Conservation (phyloP, 2,113 vertebrate species). For the Siniperca chuatsi region DNA sequence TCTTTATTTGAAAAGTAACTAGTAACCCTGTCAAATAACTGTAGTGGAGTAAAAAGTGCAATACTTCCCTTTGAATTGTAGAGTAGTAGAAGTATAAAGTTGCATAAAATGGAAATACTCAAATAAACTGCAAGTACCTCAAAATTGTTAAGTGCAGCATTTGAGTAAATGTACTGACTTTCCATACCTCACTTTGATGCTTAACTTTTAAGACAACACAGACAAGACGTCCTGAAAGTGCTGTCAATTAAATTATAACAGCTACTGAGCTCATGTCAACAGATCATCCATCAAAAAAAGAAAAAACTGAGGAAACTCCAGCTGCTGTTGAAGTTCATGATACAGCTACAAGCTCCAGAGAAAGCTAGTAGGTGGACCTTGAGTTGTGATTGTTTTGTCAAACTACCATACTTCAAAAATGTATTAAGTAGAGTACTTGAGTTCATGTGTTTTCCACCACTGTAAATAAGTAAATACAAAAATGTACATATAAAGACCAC, state of each 20-base stretch:
- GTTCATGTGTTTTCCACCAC: conserved; percentile 7
- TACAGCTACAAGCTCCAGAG: neutral
- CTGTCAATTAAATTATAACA: neutral
- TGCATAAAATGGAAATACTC: neutral
- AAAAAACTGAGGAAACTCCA: neutral
- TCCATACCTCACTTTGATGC: neutral
- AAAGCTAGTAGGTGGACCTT: neutral
- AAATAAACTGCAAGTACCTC: neutral
- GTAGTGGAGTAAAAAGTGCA: neutral
- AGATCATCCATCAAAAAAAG: neutral
- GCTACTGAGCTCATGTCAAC: neutral
- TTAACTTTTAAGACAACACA: too few relatives aligned
- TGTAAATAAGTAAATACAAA: neutral
- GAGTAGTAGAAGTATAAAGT: neutral
- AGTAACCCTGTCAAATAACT: neutral
- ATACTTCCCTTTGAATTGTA: neutral
- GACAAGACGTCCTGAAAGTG: neutral
- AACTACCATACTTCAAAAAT: neutral
- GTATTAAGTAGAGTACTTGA: neutral
- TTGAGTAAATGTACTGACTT: neutral
- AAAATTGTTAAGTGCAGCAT: neutral
- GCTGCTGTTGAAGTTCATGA: neutral
- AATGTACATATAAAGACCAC: neutral
- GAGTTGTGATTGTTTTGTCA: neutral
- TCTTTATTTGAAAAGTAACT: neutral